Conservation (phyloP, 2,113 vertebrate species). For the Brienomyrus brachyistius region DNA sequence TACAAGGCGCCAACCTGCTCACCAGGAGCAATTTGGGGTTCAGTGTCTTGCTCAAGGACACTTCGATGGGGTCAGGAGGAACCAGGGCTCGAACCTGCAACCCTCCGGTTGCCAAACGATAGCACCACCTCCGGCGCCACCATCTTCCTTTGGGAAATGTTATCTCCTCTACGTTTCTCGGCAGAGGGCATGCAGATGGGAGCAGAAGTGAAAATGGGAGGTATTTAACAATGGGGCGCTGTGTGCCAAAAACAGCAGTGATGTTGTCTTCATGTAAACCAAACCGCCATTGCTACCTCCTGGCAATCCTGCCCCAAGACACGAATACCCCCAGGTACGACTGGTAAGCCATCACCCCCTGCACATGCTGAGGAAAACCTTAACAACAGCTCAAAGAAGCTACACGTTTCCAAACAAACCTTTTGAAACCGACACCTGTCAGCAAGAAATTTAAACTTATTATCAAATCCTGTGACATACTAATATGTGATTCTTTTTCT, state of each 20-base stretch:
- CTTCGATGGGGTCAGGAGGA: too few relatives aligned
- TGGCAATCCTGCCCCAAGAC: background rate
- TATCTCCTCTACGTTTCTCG: background rate
- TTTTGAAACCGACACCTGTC: constrained; percentile 5
- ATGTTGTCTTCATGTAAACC: background rate
- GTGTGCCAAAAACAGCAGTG: background rate
- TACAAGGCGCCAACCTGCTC: too few relatives aligned
- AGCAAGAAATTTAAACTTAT: constrained; percentile 27
- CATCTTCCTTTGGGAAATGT: background rate
- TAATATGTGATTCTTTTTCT: constrained; percentile 25
- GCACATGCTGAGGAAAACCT: background rate
- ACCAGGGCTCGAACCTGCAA: too few relatives aligned
- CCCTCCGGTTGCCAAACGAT: too few relatives aligned
- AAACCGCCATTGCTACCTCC: background rate
- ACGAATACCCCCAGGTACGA: background rate
- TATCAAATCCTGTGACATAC: background rate
- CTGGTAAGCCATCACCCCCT: background rate
- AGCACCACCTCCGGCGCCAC: too few relatives aligned
- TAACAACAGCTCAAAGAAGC: background rate
- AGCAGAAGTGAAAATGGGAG: background rate
- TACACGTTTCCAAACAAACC: constrained; percentile 37
- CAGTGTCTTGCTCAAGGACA: too few relatives aligned
- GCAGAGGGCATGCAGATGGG: background rate
- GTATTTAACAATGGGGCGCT: background rate
- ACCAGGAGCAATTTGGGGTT: too few relatives aligned